These are phyloP conservation scores for Rhamnusium bicolor DNA, from an alignment of 2,888 invertebrate genomes.

Conservation along the genomic window DNA sequence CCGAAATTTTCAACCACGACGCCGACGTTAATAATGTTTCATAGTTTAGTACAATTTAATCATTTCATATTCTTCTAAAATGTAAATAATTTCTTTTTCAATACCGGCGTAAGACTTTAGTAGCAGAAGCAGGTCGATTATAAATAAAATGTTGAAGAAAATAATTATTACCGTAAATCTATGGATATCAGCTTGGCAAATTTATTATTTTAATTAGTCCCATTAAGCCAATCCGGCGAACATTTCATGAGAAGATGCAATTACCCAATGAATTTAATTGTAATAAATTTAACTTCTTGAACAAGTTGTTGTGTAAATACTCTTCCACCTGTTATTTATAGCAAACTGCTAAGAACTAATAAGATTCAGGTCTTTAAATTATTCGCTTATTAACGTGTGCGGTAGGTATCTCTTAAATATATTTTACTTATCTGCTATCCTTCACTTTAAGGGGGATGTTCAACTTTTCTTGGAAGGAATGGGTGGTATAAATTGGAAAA, in stretches of 20 bases:
- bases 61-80: too few relatives aligned
- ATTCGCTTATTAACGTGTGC: not conserved
- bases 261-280: conserved; percentile 14
- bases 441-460: not conserved
- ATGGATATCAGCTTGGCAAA: not conserved
- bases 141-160: too few relatives aligned
- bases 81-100: too few relatives aligned
- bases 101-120: too few relatives aligned
- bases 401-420: conserved; percentile 16
- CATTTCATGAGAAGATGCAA: not conserved
- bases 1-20: too few relatives aligned
- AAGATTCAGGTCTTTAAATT: conserved; percentile 1
- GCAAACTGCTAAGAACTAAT: not conserved
- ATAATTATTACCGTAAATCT: not conserved
- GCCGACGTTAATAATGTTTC: too few relatives aligned
- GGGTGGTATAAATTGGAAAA: conserved; percentile 8
- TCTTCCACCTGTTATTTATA: conserved; percentile 3
- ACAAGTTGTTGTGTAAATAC: conserved; percentile 12
- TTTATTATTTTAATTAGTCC: not conserved
- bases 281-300: conserved; percentile 10
- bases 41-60: too few relatives aligned
- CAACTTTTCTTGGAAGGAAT: not conserved
- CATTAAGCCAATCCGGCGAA: not conserved
- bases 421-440: conserved; percentile 7
- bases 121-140: too few relatives aligned